A percentile compares a stretch with the other conserved stretches of the same genome.
Evolutionary conservation across 2,888 invertebrate species (phyloP).

Genomic region (Frankliniella fusca): DNA sequence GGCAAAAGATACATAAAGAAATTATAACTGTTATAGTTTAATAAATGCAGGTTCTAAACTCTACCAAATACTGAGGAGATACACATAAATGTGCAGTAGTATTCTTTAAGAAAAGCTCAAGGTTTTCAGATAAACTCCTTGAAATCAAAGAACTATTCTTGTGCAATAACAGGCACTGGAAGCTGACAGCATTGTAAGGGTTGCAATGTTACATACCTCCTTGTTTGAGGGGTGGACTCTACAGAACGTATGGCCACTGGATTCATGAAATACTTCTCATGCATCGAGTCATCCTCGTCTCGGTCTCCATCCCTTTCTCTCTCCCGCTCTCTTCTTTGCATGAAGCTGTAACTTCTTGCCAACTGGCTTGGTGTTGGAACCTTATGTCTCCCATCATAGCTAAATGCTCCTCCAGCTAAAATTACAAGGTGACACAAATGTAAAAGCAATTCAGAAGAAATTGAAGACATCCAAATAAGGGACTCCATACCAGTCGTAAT

Average conservation of each 20-base stretch:
- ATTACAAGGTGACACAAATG: neutral
- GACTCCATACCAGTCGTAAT: neutral
- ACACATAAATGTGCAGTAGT: neutral
- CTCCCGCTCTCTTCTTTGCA: conserved; percentile 55
- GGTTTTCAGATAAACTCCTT: no score
- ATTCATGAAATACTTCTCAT: conserved; percentile 66
- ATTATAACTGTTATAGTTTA: no score
- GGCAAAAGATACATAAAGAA: no score
- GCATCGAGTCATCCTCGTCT: conserved; percentile 72
- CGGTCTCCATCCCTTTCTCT: conserved; percentile 27
- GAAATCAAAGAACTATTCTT: no score
- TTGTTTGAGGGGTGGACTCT: conserved; percentile 59
- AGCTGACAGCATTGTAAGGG: no score
- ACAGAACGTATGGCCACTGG: conserved; percentile 51
- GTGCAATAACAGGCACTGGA: no score
- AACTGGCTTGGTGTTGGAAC: conserved; percentile 38
- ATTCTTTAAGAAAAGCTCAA: no score
- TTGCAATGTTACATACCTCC: neutral
- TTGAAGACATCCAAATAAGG: conserved; percentile 35
- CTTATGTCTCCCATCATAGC: conserved; percentile 37
- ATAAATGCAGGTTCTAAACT: no score
- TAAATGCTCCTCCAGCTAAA: conserved; percentile 39
- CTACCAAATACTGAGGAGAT: neutral
- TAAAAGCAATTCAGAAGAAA: conserved; percentile 12
- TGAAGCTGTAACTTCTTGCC: conserved; percentile 54